Evolutionary conservation across 2,888 invertebrate genomes (phyloP), one percentile per base, ranked within the genome.

Genomic region (Caenorhabditis japonica): DNA sequence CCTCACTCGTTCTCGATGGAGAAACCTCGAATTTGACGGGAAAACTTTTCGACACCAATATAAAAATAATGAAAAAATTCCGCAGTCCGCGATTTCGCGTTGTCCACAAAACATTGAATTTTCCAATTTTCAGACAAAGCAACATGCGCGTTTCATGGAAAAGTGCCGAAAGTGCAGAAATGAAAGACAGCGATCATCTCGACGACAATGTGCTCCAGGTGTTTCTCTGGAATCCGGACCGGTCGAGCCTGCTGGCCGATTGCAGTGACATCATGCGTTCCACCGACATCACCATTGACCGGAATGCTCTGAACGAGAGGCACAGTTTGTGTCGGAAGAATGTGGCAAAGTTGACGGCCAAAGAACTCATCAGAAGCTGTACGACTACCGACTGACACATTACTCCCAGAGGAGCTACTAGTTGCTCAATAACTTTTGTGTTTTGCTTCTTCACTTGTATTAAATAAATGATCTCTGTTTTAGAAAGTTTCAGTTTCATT

Each of bases 161-260:
- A 41, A 80, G 77, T 17, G 79, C 83, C 3, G 85, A 85, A 56
- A 79, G 82, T 39, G 72, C 79, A 30, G 84, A 84, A 61, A 77
- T 84, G 77, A 79, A 77, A 38, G 84, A 84, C 47, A 70, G 81
- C 21, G 85, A 85, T 55, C 78, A 79, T 15, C 43, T 83, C 27
- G 85, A 85, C 61, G 83, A 82, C 44, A 84, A 84, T 47, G 80
- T 84, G 21, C 38, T 85, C 21, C 83, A 84, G 71, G 73, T 84
- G 12, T 84, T 77, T 49, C 58, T 84, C 8, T 62, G 62, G 53
- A 81, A 80, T 51, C 19, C 72, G 19, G 75, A 77, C 44, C 66
- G 83, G 21, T 17, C 43, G 17, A 51, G 72, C 39, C 51, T 84
- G 21, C 60, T 82, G 13, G 62, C 47, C 8, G 79, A 84, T 41